Evolutionary conservation across 2,113 vertebrate genomes (phyloP), one percentile per base, ranked within the genome.

Genomic region (Megaceryle maxima): DNA sequence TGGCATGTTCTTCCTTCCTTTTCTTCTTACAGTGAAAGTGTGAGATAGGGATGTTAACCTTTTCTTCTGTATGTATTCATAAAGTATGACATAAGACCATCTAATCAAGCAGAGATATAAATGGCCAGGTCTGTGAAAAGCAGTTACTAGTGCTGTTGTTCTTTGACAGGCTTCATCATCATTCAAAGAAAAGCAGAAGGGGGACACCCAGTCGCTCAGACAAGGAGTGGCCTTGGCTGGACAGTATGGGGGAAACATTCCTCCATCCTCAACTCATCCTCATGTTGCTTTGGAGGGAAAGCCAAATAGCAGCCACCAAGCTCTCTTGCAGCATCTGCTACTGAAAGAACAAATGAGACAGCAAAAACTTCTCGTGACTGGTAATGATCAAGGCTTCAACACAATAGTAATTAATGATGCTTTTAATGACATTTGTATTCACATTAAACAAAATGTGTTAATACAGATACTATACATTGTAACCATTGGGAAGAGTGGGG

Each of bases 301-400:
- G 95, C 98, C 98, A 84, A 99, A 98, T 95, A 99, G 98, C 98
- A 99, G 99, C 97, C 99, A 99, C 94, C 99, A 99, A 94, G 99
- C 99, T 64, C 99, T 99, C 56, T 98, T 99, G 91, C 99, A 99
- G 67, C 99, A 99, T 97, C 98, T 99, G 78, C 98, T 99, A 77
- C 93, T 99, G 97, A 99, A 99, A 97, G 99, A 99, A 96, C 99
- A 99, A 96, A 99, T 99, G 98, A 98, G 99, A 86, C 99, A 99
- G 93, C 99, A 99, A 92, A 99, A 99, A 97, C 98, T 99, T 87
- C 98, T 99, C 86, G 98, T 98, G 94, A 96, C 98, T 93, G 99
- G 99, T 99, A 98, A 98, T 94, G 93, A 84, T 81, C 41, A 74
- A 66, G 85, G 9, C 48, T 39, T 75, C n/a, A 19, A 66, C 39